Evolutionary conservation across 2,113 vertebrate species (phyloP).

Genomic region (Salvelinus sp.): DNA sequence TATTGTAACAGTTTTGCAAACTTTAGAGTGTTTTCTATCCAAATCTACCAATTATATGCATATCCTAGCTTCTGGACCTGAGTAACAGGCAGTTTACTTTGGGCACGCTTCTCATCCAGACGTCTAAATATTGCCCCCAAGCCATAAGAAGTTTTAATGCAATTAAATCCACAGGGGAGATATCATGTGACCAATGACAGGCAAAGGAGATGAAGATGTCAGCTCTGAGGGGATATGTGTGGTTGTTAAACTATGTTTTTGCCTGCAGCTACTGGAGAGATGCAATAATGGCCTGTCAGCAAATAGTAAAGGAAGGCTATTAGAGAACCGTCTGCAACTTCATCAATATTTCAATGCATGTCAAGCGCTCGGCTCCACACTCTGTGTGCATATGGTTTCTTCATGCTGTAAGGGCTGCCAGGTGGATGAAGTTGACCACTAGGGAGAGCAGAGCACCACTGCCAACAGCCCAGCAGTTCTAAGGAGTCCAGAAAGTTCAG

Average conservation of each 20-base stretch:
- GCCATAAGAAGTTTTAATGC: no score
- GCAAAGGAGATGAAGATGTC: not conserved
- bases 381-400: not conserved
- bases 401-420: not conserved
- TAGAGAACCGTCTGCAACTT: constrained; percentile 61
- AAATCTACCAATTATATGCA: no score
- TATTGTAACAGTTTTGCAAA: no score
- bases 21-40: no score
- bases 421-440: constrained; percentile 3
- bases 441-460: not conserved
- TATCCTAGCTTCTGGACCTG: no score
- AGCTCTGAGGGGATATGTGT: not conserved
- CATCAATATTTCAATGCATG: constrained; percentile 68
- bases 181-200: constrained; percentile 23
- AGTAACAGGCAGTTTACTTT: no score
- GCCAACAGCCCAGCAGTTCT: constrained; percentile 18
- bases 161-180: no score
- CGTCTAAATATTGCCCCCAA: no score
- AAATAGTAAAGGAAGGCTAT: constrained; percentile 61
- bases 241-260: not conserved
- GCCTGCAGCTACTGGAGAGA: constrained; percentile 2
- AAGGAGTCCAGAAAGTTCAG: not conserved
- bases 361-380: constrained; percentile 38
- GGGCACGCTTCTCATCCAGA: no score
- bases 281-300: constrained; percentile 57